A percentile compares a stretch with the other conserved stretches of the same genome.
phyloP scores from a whole-genome alignment of 2,888 invertebrate genomes.

The Mesorhabditis belari region DNA sequence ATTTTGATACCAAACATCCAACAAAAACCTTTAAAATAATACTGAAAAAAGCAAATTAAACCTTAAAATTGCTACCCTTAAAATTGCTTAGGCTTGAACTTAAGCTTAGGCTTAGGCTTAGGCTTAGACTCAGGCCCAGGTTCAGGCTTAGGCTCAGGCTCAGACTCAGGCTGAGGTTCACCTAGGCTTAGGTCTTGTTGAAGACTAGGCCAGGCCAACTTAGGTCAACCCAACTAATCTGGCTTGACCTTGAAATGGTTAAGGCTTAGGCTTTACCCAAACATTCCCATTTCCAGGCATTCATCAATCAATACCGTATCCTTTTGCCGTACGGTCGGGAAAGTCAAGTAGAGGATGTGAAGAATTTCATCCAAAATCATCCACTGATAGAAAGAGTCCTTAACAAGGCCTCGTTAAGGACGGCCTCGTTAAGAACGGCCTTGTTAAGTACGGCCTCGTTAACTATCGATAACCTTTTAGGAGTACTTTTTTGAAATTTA shows the following conservation, averaged over 20 bases:
- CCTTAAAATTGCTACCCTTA: too few relatives aligned
- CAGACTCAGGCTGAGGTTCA: not conserved
- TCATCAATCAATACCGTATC: conserved; percentile 83
- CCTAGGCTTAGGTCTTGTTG: not conserved
- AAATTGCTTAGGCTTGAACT: too few relatives aligned
- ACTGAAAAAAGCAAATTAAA: too few relatives aligned
- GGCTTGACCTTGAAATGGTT: too few relatives aligned
- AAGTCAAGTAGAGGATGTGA: conserved; percentile 78
- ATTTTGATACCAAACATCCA: too few relatives aligned
- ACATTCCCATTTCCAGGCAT: conserved; percentile 62
- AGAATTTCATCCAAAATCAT: conserved; percentile 70
- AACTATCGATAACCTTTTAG: too few relatives aligned
- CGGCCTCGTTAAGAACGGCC: conserved; percentile 61
- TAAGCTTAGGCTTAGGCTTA: too few relatives aligned
- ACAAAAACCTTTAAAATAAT: too few relatives aligned
- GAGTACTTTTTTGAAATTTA: too few relatives aligned
- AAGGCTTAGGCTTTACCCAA: not conserved
- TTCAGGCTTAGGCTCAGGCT: not conserved
- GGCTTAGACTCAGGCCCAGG: not conserved
- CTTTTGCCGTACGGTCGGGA: conserved; percentile 75
- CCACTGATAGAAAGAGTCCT: conserved; percentile 79
- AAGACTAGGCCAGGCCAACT: not conserved
- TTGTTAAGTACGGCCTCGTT: too few relatives aligned
- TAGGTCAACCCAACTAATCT: too few relatives aligned
- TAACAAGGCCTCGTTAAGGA: conserved; percentile 79